Conservation (phyloP, 2,797 vertebrate genomes). For the Chrosomus eos region DNA sequence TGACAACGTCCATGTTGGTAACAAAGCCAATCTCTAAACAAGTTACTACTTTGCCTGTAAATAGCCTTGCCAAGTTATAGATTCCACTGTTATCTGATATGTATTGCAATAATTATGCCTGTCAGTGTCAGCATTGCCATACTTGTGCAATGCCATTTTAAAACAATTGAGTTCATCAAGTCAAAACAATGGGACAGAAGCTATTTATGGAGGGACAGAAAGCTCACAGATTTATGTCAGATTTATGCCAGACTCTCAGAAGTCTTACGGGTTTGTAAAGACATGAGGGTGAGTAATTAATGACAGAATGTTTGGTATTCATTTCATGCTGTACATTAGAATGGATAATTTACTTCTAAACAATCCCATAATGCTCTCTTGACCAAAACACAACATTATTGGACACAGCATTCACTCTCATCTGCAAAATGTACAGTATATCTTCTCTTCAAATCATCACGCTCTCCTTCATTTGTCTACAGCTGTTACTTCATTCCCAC, state of each 20-base stretch:
- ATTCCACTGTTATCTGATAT: neutral
- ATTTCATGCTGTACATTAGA: neutral
- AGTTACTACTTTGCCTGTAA: neutral
- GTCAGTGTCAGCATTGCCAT: neutral
- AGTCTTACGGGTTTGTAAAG: neutral
- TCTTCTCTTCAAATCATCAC: slow-evolving; percentile 1
- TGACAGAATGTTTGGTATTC: neutral
- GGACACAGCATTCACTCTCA: no score
- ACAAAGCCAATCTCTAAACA: neutral
- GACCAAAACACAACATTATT: neutral
- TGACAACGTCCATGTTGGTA: neutral
- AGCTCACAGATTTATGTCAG: no score
- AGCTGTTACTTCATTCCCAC: slow-evolving; percentile 42
- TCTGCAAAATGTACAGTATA: neutral
- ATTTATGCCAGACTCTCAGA: no score
- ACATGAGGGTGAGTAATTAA: neutral
- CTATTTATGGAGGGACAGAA: neutral
- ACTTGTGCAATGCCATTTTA: neutral
- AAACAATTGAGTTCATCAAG: neutral
- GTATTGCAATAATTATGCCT: neutral
- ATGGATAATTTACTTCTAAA: neutral
- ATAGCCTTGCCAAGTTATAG: neutral
- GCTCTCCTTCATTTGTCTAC: slow-evolving; percentile 55
- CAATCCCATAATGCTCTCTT: neutral
- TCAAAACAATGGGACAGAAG: neutral